phyloP scores from a whole-genome alignment of 2,113 vertebrate genomes.

The Scolopax mira region DNA sequence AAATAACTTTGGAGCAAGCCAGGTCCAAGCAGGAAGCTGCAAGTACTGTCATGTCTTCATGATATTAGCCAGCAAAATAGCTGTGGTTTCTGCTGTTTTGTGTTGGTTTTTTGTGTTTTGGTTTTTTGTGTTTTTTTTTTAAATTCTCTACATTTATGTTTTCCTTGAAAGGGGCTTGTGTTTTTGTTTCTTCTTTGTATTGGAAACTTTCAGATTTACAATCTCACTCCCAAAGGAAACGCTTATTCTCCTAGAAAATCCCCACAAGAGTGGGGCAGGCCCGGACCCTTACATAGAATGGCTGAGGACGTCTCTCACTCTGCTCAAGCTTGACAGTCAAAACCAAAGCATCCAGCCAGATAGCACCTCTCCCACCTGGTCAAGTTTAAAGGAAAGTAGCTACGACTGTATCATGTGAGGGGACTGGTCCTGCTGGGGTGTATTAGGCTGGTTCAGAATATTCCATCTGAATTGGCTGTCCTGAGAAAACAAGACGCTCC shows the following conservation, averaged over 20 bases:
- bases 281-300: rapidly evolving
- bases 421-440: background rate
- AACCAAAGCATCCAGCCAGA: background rate
- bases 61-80: constrained; percentile 62
- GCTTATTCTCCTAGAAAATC: background rate
- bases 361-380: rapidly evolving
- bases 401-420: rapidly evolving
- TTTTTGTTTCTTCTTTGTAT: background rate
- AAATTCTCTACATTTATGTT: background rate
- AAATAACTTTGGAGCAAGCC: constrained; percentile 65
- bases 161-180: constrained; percentile 33
- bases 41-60: constrained; percentile 63
- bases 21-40: constrained; percentile 69
- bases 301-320: background rate
- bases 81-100: constrained; percentile 53
- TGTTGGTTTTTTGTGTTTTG: background rate
- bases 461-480: background rate
- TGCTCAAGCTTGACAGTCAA: background rate
- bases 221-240: background rate
- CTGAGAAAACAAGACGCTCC: background rate
- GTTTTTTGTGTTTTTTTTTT: background rate
- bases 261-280: background rate
- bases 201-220: background rate
- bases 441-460: background rate
- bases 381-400: background rate